Base-by-base conservation (phyloP, 2,797 vertebrate species). In the Sebastes iracundus region DNA sequence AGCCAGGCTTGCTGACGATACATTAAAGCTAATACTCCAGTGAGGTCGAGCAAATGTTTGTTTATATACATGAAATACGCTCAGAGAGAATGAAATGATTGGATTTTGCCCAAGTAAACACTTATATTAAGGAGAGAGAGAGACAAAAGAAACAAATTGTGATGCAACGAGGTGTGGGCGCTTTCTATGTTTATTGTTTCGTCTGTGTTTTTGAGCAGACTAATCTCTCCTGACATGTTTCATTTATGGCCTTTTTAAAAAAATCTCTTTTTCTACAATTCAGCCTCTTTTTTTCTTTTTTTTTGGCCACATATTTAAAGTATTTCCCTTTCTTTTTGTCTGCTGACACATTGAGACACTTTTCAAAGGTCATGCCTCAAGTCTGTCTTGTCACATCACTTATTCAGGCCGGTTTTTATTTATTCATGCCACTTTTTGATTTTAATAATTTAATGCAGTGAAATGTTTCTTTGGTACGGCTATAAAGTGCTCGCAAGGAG, bases 1-100 rank as follows among this genome's bases (percentile, higher is more conserved):
- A 96, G 96, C 95, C 89, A 87, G 93, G 95, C 95, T 93, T 95
- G 96, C 97, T 97, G 97, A 97, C 97, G 95, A 97, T 97, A 97
- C 96, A 97, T 97, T 97, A 96, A 96, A 93, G 95, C 95, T 94
- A 97, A 96, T 97, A 96, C 95, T 95, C 96, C 94, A 93, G 96
- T 92, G 96, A 96, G 96, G 96, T 96, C 94, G 96, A 96, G 97
- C 96, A 96, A 96, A 97, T 97, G 96, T 96, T 97, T 98, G 96
- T 97, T 97, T 97, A 97, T 96, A 93, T 84, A 96, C 95, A 96
- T 95, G 95, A 96, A 97, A 97, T 95, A 80, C 80, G 78, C 86
- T 85, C 82, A 77, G 92, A 91, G 87, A 89, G 80, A 87, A 92
- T 86, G 90, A 90, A 94, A 94, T 90, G 92, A 95, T 95, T 91